phyloP scores from a whole-genome alignment of 2,113 vertebrate species.

The Callipepla californica region DNA sequence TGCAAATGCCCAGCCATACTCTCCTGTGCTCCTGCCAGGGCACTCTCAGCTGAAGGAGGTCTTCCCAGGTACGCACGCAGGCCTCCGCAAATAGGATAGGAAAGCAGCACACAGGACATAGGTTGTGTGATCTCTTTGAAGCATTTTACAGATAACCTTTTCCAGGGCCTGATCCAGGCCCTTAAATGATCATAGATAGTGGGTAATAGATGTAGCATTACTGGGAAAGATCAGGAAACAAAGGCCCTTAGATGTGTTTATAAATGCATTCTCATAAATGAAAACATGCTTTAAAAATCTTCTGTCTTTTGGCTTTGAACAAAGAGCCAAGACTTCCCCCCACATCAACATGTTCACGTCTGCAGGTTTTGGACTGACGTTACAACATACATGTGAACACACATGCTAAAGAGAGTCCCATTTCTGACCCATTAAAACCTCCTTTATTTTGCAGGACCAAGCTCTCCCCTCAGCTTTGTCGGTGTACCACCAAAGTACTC shows the following conservation, averaged over 20 bases:
- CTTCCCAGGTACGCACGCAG: background rate
- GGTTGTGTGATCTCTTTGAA: background rate
- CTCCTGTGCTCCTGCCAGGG: background rate
- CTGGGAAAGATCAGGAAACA: background rate
- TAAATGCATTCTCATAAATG: background rate
- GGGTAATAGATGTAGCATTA: background rate
- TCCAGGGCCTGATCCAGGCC: background rate
- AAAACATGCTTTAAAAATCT: background rate
- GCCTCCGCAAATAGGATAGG: background rate
- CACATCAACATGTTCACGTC: accelerated
- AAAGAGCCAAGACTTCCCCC: background rate
- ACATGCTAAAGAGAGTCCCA: accelerated
- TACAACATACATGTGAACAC: background rate
- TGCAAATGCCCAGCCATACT: background rate
- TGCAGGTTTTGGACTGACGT: background rate
- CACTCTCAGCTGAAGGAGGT: background rate
- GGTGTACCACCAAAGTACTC: background rate
- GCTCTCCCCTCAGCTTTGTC: background rate
- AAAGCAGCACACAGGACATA: background rate
- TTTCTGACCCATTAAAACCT: background rate
- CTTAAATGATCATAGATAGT: background rate
- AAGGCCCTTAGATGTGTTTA: background rate
- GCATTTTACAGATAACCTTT: background rate
- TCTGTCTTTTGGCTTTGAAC: background rate
- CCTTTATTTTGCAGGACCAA: background rate